Conservation (phyloP, 2,113 vertebrate genomes). For the Ptilorrhoa leucosticta region DNA sequence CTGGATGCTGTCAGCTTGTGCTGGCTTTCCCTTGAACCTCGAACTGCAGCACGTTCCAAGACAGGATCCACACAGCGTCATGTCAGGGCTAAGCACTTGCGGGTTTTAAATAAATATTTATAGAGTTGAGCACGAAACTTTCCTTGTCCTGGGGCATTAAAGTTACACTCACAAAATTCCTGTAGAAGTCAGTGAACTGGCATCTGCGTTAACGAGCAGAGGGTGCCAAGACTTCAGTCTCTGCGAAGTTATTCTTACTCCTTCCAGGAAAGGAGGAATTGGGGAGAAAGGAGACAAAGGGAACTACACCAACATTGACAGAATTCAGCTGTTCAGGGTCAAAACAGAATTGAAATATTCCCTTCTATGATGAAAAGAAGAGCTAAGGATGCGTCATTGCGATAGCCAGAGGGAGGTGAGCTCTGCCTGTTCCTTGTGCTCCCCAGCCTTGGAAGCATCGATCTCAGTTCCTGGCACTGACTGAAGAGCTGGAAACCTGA, state of each 20-base stretch:
- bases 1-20: not conserved
- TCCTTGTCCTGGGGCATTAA: not conserved
- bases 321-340: not conserved
- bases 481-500: not conserved
- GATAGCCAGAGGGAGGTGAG: not conserved
- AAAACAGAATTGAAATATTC: not conserved
- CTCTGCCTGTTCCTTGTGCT: not conserved
- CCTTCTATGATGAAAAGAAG: not conserved
- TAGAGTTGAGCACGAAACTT: not conserved
- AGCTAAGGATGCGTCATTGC: not conserved
- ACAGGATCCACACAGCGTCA: not conserved
- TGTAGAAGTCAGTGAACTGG: not conserved
- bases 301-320: not conserved
- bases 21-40: not conserved
- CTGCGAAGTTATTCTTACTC: not conserved
- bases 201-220: rapidly evolving
- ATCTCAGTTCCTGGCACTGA: not conserved
- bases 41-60: rapidly evolving
- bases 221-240: not conserved
- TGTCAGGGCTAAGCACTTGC: not conserved
- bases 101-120: not conserved
- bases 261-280: not conserved
- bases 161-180: not conserved
- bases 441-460: not conserved
- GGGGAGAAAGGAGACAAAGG: not conserved